Percentiles rank a stretch among this genome's conserved stretches.
Conservation (phyloP, 2,888 invertebrate genomes). For the Amaurobius ferox region DNA sequence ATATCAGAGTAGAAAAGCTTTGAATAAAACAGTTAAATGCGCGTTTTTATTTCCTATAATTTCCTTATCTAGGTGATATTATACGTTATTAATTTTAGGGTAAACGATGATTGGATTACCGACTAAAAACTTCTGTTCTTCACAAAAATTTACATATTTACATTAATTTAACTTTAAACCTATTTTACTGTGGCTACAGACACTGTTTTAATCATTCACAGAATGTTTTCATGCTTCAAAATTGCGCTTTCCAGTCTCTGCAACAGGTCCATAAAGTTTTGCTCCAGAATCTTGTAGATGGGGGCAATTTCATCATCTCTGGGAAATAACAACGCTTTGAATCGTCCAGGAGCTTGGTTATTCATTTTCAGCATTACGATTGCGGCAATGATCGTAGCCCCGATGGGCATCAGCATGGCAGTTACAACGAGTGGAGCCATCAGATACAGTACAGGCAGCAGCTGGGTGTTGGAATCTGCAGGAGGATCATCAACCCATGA, state of each 20-base stretch:
- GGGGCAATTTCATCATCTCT: slow-evolving; percentile 22
- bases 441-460: slow-evolving; percentile 51
- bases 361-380: slow-evolving; percentile 25
- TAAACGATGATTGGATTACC: too few species aligned
- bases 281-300: slow-evolving; percentile 21
- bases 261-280: slow-evolving; percentile 28
- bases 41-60: too few species aligned
- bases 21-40: too few species aligned
- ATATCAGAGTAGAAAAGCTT: too few species aligned
- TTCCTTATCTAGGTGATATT: too few species aligned
- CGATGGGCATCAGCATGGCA: slow-evolving; percentile 57
- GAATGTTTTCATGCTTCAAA: slow-evolving; percentile 28
- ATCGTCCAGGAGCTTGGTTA: neutral
- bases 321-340: neutral
- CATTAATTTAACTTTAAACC: too few species aligned
- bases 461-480: neutral
- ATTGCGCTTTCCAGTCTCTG: slow-evolving; percentile 46
- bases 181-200: neutral
- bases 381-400: slow-evolving; percentile 53
- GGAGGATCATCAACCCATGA: slow-evolving; percentile 60
- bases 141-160: too few species aligned
- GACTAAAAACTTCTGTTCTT: too few species aligned
- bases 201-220: neutral
- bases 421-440: slow-evolving; percentile 59
- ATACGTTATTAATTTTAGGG: too few species aligned